These are phyloP conservation scores for Bucorvus abyssinicus DNA, from an alignment of 2,797 vertebrate genomes.

Conservation along the genomic window DNA sequence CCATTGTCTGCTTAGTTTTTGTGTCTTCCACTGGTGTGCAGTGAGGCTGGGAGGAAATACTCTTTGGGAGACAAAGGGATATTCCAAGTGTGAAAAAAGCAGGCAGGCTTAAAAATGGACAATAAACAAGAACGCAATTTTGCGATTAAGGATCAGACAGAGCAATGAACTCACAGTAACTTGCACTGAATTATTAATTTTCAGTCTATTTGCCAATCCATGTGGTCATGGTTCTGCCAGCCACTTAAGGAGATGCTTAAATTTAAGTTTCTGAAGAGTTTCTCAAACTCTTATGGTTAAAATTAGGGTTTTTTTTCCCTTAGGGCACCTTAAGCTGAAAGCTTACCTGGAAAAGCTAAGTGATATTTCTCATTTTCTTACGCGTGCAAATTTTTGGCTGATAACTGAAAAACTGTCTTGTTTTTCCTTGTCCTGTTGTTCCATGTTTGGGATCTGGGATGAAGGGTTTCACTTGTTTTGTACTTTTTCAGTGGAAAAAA, in stretches of 20 bases:
- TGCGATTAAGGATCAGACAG: not conserved
- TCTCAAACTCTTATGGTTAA: not conserved
- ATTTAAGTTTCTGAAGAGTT: not conserved
- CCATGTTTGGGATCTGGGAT: not conserved
- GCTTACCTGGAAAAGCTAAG: not conserved
- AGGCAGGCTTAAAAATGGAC: not conserved
- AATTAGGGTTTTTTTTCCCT: not conserved
- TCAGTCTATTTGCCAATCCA: not conserved
- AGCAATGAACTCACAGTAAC: not conserved
- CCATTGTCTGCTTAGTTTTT: not conserved
- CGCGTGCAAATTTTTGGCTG: not conserved
- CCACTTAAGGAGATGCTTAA: not conserved
- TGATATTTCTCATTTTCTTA: not conserved
- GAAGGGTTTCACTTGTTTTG: not conserved
- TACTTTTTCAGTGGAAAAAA: not conserved
- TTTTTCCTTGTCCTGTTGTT: not conserved
- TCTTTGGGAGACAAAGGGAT: not conserved
- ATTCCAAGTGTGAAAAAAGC: not conserved
- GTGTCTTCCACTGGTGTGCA: not conserved
- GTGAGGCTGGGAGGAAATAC: not conserved
- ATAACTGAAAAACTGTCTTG: not conserved
- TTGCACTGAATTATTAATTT: not conserved
- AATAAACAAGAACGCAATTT: not conserved
- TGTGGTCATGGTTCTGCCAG: not conserved
- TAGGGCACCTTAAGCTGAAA: not conserved